Evolutionary conservation across 1,140 invertebrate genomes (phyloP).

Genomic region (Steinernema feltiae): DNA sequence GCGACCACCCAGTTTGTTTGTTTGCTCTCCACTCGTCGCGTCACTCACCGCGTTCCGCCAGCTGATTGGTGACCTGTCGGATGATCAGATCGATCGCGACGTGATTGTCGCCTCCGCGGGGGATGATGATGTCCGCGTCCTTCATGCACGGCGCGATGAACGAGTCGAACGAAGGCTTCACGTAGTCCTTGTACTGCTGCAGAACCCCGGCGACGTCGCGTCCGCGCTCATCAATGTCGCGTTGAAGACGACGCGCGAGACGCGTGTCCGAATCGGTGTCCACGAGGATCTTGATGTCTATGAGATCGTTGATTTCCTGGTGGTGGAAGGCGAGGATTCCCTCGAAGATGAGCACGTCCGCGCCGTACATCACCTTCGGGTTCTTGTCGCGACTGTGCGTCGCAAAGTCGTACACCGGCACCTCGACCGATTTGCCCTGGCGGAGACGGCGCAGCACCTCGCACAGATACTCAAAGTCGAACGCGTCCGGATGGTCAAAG

Average conservation of each 20-base stretch:
- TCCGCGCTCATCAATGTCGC: constrained; percentile 88
- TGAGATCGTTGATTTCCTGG: constrained; percentile 73
- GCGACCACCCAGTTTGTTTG: no score
- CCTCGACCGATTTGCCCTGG: constrained; percentile 88
- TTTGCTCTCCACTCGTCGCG: no score
- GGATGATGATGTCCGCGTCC: constrained; percentile 65
- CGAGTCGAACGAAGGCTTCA: constrained; percentile 82
- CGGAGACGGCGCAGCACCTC: constrained; percentile 79
- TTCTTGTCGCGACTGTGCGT: constrained; percentile 82
- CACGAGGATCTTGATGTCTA: constrained; percentile 92
- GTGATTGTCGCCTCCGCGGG: constrained; percentile 85
- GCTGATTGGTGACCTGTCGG: constrained; percentile 88
- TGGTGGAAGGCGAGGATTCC: constrained; percentile 92
- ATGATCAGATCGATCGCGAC: constrained; percentile 95
- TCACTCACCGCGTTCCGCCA: constrained; percentile 60
- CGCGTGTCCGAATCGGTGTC: constrained; percentile 95
- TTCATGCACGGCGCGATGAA: constrained; percentile 82
- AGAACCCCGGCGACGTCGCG: constrained; percentile 86
- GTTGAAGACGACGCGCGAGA: constrained; percentile 75
- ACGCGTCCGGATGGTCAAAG: constrained; percentile 98
- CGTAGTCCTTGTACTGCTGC: constrained; percentile 90
- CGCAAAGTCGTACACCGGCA: constrained; percentile 92
- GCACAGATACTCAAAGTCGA: constrained; percentile 87
- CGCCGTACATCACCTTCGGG: constrained; percentile 98
- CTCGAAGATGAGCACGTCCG: constrained; percentile 98